Evolutionary conservation across 2,797 vertebrate species (phyloP), one percentile per base, ranked within the genome.

Genomic region (Lindbergichthys nudifrons): DNA sequence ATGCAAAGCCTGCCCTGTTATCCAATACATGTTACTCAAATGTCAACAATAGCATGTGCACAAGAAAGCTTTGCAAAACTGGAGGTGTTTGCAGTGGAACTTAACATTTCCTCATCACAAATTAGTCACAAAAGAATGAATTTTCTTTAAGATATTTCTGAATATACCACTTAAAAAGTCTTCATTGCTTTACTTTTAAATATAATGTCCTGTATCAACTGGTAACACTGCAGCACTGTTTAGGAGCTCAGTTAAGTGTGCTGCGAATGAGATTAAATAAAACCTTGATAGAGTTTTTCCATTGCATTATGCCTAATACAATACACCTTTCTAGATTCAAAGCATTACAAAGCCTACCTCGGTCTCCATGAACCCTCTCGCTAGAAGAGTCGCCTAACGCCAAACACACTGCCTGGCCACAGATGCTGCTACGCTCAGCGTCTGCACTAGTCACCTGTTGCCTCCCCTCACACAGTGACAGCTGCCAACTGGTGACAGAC

Each of bases 281-380:
- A 54, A 21, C 11, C 30, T 9, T 18, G 18, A 39, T 5, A 15
- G 3, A 19, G 14, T 57, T 50, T 62, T 1, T 8, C 32, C 3
- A 8, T 11, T 12, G 14, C 30, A 10, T 39, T 7, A 46, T 15
- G 32, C 6, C 10, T 36, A 36, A n/a, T 15, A 54, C 2, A 2
- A n/a, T 5, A 60, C 11, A 76, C 16, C 48, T 68, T 15, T 56
- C 21, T n/a, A 36, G 8, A 50, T 19, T 36, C 10, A 51, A 53
- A 64, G 21, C 4, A 18, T 57, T 79, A 12, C 57, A 45, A 74
- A 48, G 65, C 78, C 78, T 94, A 96, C 95, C 95, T 95, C 95
- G 4, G 83, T 84, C 86, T 96, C 95, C 95, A 96, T 96, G 88
- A 87, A 75, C 56, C 8, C 67, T 47, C 36, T 45, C 11, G n/a